Evolutionary conservation across 2,888 invertebrate species (phyloP), one percentile per base, ranked within the genome.

Genomic region (Phyto melanocephala): DNA sequence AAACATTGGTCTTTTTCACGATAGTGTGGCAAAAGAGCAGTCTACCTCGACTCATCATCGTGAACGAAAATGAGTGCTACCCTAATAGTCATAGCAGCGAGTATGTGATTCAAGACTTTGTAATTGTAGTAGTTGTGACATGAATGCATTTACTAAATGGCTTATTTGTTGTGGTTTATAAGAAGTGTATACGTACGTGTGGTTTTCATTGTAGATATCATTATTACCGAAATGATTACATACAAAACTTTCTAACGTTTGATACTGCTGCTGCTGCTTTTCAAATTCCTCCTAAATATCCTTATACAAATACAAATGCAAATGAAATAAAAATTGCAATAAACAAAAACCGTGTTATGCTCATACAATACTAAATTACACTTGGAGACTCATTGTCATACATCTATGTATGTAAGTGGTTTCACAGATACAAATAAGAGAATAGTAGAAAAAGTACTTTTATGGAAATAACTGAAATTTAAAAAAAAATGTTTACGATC

Each of bases 151-250:
- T 81, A 68, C 40, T 77, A 72, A 81, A 77, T 77, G 72, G 62
- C 68, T 77, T 81, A 77, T 77, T 68, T 81, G 72, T 62, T 81
- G 77, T 77, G 81, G 81, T 63, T 72, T 77, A 68, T 77, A 56
- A 77, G 72, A 77, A n/a, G n/a, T n/a, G n/a, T n/a, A n/a, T n/a
- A n/a, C 62, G 67, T 77, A 33, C 50, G 56, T 77, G 81, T 47
- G 81, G 77, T 74, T 77, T 71, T 54, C 10, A 1, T 60, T 52
- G 15, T n/a, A n/a, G n/a, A 37, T 77, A 28, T 70, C 52, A 33
- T 76, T 62, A 54, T 68, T 62, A 35, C n/a, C 52, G 17, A 50
- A 60, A 77, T 42, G 52, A 40, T 68, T 52, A 22, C 13, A 35
- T 13, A 35, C 5, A 62, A 15, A 54, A 58, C 35, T 45, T 58